Evolutionary conservation across 2,797 vertebrate species (phyloP).

Genomic region (Cuculus canorus): DNA sequence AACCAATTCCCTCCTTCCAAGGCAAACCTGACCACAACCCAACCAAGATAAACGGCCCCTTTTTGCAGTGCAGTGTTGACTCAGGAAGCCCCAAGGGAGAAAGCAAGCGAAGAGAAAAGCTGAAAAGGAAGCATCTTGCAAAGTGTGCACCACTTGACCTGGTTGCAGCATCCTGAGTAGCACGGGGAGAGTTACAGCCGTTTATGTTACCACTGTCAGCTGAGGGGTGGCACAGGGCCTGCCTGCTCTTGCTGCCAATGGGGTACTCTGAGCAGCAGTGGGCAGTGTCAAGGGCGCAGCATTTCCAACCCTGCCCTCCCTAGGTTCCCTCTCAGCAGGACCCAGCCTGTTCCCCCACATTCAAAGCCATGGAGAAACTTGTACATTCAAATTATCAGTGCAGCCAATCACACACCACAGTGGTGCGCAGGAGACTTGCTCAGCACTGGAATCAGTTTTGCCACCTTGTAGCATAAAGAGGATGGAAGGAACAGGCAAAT

Average conservation of each 20-base stretch:
- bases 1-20: neutral
- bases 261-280: neutral
- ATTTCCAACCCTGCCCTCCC: neutral
- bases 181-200: neutral
- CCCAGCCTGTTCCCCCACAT: neutral
- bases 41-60: neutral
- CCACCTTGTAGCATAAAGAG: neutral
- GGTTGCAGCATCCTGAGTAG: slow-evolving; percentile 30
- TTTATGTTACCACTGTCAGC: neutral
- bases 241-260: neutral
- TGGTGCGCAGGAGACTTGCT: fast-evolving
- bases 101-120: neutral
- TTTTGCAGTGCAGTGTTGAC: neutral
- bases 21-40: neutral
- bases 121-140: neutral
- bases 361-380: neutral
- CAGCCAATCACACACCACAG: neutral
- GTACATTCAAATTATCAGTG: neutral
- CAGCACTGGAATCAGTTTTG: neutral
- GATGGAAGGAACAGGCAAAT: neutral
- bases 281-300: neutral
- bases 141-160: neutral
- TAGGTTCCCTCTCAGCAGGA: neutral
- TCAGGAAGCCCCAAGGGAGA: neutral
- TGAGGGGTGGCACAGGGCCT: neutral